Base-by-base conservation (phyloP, 1,140 invertebrate genomes). In the Adoxophyes honmai region DNA sequence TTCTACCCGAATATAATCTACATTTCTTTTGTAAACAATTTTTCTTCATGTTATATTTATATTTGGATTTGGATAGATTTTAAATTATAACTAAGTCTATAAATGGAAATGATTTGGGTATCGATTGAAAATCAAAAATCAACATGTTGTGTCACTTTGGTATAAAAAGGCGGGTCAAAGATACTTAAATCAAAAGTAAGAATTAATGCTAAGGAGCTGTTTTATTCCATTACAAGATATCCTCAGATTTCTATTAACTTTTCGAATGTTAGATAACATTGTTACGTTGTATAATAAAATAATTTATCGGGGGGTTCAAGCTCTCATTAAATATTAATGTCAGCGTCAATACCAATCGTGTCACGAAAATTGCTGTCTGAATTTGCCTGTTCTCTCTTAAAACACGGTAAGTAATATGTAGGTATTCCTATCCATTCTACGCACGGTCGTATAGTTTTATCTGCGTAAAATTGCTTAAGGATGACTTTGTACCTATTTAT, bases 171-270 rank as follows among this genome's bases (percentile, higher is more conserved):
- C 8, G 21, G 42, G 42, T 48, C 42, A 48, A 28, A 28, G 21
- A 48, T 28, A 48, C 42, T 33, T 10, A 28, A 48, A 48, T 28
- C n/a, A 48, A 48, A 28, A 28, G 16, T 28, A 28, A 28, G 9
- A 48, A 21, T 1, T 42, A 18, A 28, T 42, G 38, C 21, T 48
- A 48, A 48, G 21, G 21, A 21, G 18, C 42, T 28, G 42, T 21
- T 48, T 48, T 48, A 48, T 48, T 48, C 42, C 42, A 28, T 28
- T 28, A 48, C 42, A 44, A 44, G 39, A 48, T 48, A 28, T 28
- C 21, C 21, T 48, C 42, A 28, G 21, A 48, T 48, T 28, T 13
- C 18, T 48, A 48, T 13, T 33, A 48, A 48, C 18, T 48, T 48
- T 18, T 21, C 21, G 10, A 33, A 44, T 21, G 42, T 48, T 48